Evolutionary conservation across 2,797 vertebrate genomes (phyloP), one percentile per base, ranked within the genome.

Genomic region (Neopelma chrysocephalum): DNA sequence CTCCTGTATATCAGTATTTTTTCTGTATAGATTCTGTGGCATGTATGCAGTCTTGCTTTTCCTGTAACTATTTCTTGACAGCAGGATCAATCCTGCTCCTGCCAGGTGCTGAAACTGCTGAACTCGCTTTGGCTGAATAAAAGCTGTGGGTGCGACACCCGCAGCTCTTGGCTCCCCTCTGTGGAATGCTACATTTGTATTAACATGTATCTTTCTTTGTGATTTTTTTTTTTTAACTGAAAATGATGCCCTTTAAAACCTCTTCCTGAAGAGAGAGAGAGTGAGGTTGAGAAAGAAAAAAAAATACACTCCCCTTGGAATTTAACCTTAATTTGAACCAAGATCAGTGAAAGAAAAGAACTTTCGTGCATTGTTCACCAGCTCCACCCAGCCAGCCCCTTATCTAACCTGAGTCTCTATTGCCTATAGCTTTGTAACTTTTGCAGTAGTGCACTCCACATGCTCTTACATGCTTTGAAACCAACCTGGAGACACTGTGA

Each of bases 261-360:
- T 97, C 96, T 96, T 96, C 96, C 91, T 88, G 94, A 96, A 96
- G 96, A 94, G 94, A 96, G 76, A 82, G 76, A 70, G 64, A 43
- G 48, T 13, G 76, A 90, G 48, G 45, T 43, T 56, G 56, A 77
- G 93, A 92, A 76, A 87, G 89, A 84, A 48, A 66, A 77, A 91
- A 96, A 91, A 91, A 96, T 90, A 97, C 94, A 97, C 97, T 96
- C 97, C 97, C 87, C 89, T 95, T 97, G 98, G 98, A 98, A 98
- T 98, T 97, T 98, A 98, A 98, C 98, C 98, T 98, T 98, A 97
- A 97, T 98, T 98, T 98, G 98, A 98, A 98, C 98, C 98, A 98
- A 97, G 97, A 97, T 98, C 97, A 93, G 96, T 98, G 97, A 98
- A 98, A 98, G 98, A 97, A 98, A 98, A 97, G 97, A 96, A 97